phyloP scores from a whole-genome alignment of 2,113 vertebrate species.

The Dicrurus megarhynchus region DNA sequence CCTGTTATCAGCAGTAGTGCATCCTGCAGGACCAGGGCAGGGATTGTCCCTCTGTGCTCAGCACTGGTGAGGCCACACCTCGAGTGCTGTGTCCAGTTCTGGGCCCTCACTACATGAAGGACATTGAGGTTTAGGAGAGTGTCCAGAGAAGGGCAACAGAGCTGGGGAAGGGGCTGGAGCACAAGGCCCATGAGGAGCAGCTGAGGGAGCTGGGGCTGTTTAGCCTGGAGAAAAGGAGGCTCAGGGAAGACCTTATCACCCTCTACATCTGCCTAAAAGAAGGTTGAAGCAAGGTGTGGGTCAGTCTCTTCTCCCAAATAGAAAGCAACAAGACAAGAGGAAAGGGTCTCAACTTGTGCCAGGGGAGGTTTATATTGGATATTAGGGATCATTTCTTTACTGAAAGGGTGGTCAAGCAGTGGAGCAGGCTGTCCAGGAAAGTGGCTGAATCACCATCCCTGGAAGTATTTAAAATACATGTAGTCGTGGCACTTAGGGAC shows the following conservation, averaged over 20 bases:
- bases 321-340: not conserved
- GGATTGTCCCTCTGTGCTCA: not conserved
- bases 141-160: fast-evolving
- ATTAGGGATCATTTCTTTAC: not conserved
- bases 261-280: not conserved
- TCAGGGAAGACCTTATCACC: no score
- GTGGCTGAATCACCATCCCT: not conserved
- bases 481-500: no score
- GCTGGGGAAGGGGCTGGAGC: not conserved
- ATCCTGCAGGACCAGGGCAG: not conserved
- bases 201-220: not conserved
- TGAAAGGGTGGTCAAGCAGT: not conserved
- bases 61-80: not conserved
- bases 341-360: not conserved
- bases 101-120: not conserved
- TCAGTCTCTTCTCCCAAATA: not conserved
- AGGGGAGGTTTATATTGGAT: not conserved
- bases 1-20: not conserved
- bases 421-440: not conserved
- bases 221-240: not conserved
- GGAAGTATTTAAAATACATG: not conserved
- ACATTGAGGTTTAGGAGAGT: not conserved
- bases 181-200: not conserved
- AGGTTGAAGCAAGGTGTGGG: not conserved
- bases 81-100: not conserved